Percentiles rank a stretch among this genome's conserved stretches.
These are phyloP conservation scores for Syncerus caffer DNA, from an alignment of 2,797 vertebrate species.

Conservation along the genomic window DNA sequence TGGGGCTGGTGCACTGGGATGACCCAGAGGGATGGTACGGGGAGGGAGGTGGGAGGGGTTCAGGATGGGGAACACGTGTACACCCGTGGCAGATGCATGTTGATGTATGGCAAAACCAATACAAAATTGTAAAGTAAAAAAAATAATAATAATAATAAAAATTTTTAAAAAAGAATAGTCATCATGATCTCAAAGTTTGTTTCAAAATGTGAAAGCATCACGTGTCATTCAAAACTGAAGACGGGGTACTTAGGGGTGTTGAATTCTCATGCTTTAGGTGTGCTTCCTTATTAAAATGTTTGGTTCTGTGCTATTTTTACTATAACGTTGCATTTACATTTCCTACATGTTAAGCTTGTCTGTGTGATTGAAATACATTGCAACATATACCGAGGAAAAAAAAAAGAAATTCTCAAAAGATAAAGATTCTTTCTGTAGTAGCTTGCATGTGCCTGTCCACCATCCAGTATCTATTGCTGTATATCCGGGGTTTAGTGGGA, in stretches of 20 bases:
- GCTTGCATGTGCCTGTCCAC: not conserved
- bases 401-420: not conserved
- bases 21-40: too few species aligned
- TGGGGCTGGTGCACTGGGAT: too few species aligned
- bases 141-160: too few species aligned
- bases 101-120: too few species aligned
- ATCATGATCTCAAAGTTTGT: conserved; percentile 81
- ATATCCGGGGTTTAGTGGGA: not conserved
- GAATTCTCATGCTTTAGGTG: conserved; percentile 82
- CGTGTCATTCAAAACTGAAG: conserved; percentile 82
- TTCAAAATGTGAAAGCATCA: conserved; percentile 76
- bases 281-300: conserved; percentile 83
- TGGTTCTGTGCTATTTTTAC: not conserved
- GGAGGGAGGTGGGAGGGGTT: too few species aligned
- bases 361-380: conserved; percentile 98
- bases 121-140: too few species aligned
- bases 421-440: not conserved
- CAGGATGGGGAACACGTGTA: too few species aligned
- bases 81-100: too few species aligned
- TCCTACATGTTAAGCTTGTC: conserved; percentile 97
- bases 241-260: conserved; percentile 84
- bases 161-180: conserved; percentile 59
- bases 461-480: too few species aligned
- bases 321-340: conserved; percentile 86
- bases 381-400: conserved; percentile 84